phyloP scores from a whole-genome alignment of 2,888 invertebrate species.

The Thereva unica region DNA sequence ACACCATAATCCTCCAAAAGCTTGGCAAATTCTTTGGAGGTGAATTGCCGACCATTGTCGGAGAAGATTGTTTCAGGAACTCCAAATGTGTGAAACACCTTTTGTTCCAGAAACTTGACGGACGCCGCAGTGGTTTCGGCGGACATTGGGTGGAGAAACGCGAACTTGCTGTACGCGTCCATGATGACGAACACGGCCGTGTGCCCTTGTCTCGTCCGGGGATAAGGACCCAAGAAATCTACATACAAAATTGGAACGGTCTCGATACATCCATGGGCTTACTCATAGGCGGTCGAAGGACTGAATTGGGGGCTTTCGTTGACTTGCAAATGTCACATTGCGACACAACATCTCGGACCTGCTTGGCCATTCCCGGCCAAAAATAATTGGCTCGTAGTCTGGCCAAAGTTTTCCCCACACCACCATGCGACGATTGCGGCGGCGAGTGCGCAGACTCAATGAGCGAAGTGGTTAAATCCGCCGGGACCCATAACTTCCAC shows the following conservation, averaged over 20 bases:
- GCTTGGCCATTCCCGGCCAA: constrained; percentile 39
- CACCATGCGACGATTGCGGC: constrained; percentile 33
- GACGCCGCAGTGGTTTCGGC: too few relatives aligned
- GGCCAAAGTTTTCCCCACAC: constrained; percentile 29
- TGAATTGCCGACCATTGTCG: too few relatives aligned
- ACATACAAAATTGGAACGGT: constrained; percentile 38
- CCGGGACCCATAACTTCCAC: constrained; percentile 31
- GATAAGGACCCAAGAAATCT: constrained; percentile 40
- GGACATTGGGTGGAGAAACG: too few relatives aligned
- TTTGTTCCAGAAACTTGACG: too few relatives aligned
- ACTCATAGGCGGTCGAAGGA: constrained; percentile 35
- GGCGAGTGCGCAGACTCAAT: constrained; percentile 13
- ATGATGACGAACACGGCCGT: too few relatives aligned
- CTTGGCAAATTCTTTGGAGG: too few relatives aligned
- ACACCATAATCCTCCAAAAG: too few relatives aligned
- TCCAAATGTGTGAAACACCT: too few relatives aligned
- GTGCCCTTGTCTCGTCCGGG: constrained; percentile 27
- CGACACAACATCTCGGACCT: constrained; percentile 31
- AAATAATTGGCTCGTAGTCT: constrained; percentile 29
- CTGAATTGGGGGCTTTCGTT: constrained; percentile 27
- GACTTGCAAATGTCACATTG: constrained; percentile 36
- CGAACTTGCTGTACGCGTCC: too few relatives aligned
- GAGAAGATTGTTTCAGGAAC: too few relatives aligned
- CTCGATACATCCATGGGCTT: constrained; percentile 18
- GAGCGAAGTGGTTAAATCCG: not conserved